phyloP scores from a whole-genome alignment of 2,113 vertebrate species.

The Pithys albifrons region DNA sequence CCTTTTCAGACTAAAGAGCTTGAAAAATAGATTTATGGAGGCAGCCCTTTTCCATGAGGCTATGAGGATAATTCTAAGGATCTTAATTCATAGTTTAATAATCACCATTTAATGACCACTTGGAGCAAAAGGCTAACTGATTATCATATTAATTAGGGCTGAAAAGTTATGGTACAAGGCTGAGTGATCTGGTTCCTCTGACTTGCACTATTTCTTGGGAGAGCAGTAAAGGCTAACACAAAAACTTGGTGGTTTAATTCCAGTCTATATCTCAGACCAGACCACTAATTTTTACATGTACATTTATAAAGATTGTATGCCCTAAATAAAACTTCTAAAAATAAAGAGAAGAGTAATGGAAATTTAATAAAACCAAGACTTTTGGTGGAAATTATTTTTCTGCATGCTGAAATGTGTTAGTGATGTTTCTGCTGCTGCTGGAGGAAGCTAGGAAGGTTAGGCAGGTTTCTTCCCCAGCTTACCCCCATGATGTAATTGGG shows the following conservation, averaged over 20 bases:
- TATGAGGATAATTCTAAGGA: not conserved
- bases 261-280: not conserved
- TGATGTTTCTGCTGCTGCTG: not conserved
- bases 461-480: not conserved
- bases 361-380: not conserved
- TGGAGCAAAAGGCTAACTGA: not conserved
- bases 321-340: not conserved
- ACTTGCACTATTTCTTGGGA: not conserved
- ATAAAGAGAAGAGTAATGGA: not conserved
- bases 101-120: not conserved
- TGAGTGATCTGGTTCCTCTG: accelerated
- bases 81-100: not conserved
- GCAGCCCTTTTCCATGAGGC: not conserved
- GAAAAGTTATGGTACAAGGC: not conserved
- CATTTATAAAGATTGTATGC: not conserved
- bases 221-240: not conserved
- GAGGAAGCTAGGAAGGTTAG: not conserved
- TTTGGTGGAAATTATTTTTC: not conserved
- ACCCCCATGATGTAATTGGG: accelerated
- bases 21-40: not conserved
- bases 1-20: not conserved
- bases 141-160: not conserved
- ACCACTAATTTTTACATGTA: not conserved
- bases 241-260: not conserved
- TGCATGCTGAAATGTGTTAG: not conserved